These are phyloP conservation scores for Aphrophora alni DNA, from an alignment of 2,888 invertebrate genomes.

Conservation along the genomic window DNA sequence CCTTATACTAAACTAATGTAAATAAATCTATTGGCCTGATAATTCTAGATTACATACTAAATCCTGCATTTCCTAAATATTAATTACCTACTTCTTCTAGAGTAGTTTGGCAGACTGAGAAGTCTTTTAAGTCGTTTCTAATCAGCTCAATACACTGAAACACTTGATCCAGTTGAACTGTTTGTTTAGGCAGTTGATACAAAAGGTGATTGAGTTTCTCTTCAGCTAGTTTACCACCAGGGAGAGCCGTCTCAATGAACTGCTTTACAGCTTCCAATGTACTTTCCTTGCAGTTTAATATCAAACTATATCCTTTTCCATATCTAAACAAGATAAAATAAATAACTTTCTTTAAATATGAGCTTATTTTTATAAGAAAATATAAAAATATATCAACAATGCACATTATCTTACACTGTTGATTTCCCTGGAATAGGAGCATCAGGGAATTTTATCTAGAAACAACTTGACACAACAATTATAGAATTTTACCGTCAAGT, in stretches of 20 bases:
- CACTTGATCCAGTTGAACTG: slow-evolving; percentile 56
- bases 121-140: slow-evolving; percentile 58
- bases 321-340: slow-evolving; percentile 44
- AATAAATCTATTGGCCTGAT: too few species aligned
- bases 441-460: too few species aligned
- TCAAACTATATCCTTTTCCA: slow-evolving; percentile 57
- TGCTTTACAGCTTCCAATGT: slow-evolving; percentile 51
- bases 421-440: too few species aligned
- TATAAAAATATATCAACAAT: too few species aligned
- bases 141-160: slow-evolving; percentile 59
- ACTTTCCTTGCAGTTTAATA: slow-evolving; percentile 53
- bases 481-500: too few species aligned
- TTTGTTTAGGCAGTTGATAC: slow-evolving; percentile 47
- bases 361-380: too few species aligned
- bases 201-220: slow-evolving; percentile 51
- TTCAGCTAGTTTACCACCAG: slow-evolving; percentile 55
- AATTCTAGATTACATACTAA: too few species aligned
- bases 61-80: too few species aligned
- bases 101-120: slow-evolving; percentile 64
- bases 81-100: slow-evolving; percentile 65
- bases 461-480: too few species aligned
- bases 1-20: too few species aligned
- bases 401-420: too few species aligned
- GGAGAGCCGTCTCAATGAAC: slow-evolving; percentile 53
- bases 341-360: too few species aligned